A percentile compares a stretch with the other conserved stretches of the same genome.
phyloP scores from a whole-genome alignment of 2,888 invertebrate species.

The Xanthorhoe designata region DNA sequence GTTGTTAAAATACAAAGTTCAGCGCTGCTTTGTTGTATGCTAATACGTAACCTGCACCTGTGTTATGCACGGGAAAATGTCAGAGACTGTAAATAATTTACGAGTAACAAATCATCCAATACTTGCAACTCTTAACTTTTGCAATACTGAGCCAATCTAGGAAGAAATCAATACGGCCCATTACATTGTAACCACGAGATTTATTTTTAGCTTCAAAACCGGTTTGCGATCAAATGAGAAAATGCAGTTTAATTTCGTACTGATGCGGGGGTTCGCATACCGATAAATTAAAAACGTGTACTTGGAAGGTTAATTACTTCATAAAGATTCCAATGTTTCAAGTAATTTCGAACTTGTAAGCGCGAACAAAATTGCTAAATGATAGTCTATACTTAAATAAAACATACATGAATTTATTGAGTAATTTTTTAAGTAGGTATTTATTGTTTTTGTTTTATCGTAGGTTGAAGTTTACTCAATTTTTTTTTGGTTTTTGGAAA shows the following conservation, averaged over 20 bases:
- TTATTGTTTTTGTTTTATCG: too few relatives aligned
- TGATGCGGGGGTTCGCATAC: slow-evolving; percentile 23
- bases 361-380: slow-evolving; percentile 17
- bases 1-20: not conserved
- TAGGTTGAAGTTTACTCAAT: too few relatives aligned
- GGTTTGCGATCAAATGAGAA: slow-evolving; percentile 28
- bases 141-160: slow-evolving; percentile 25
- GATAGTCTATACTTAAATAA: too few relatives aligned
- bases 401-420: too few relatives aligned
- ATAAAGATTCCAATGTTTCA: not conserved
- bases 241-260: slow-evolving; percentile 32
- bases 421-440: too few relatives aligned
- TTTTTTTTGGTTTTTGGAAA: too few relatives aligned
- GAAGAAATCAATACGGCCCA: slow-evolving; percentile 33
- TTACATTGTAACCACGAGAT: slow-evolving; percentile 29
- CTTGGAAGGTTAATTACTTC: slow-evolving; percentile 26
- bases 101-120: slow-evolving; percentile 6
- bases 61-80: not conserved
- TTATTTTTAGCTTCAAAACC: slow-evolving; percentile 30
- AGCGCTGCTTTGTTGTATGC: not conserved
- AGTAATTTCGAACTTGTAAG: slow-evolving; percentile 5
- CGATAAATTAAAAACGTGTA: slow-evolving; percentile 28
- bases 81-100: slow-evolving; percentile 7
- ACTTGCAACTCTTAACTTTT: slow-evolving; percentile 14
- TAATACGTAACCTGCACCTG: slow-evolving; percentile 4